A percentile compares a stretch with the other conserved stretches of the same genome.
Conservation (phyloP, 2,888 invertebrate genomes). For the Morpho helenor region DNA sequence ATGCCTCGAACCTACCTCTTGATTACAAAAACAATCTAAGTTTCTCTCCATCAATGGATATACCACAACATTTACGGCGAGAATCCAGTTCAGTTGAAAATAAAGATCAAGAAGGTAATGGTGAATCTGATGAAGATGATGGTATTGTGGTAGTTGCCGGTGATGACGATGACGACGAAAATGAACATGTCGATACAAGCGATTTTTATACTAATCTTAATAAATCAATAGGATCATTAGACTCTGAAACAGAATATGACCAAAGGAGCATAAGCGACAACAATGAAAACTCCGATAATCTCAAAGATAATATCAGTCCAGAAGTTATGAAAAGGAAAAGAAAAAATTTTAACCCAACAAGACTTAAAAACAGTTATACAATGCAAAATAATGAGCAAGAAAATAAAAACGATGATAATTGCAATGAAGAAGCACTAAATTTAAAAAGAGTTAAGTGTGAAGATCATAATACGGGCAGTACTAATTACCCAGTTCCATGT, state of each 20-base stretch:
- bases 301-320: conserved; percentile 71
- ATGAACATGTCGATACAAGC: conserved; percentile 73
- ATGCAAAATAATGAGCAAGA: conserved; percentile 38
- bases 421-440: conserved; percentile 49
- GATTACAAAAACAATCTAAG: conserved; percentile 72
- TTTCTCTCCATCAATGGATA: conserved; percentile 51
- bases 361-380: conserved; percentile 79
- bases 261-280: conserved; percentile 66
- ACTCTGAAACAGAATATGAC: conserved; percentile 68
- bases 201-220: conserved; percentile 65
- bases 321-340: conserved; percentile 89
- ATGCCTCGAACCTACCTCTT: conserved; percentile 62
- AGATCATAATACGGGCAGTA: conserved; percentile 32
- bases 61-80: conserved; percentile 56
- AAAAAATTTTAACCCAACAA: conserved; percentile 92
- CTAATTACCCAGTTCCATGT: conserved; percentile 23
- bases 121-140: conserved; percentile 85
- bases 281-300: conserved; percentile 52
- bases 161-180: conserved; percentile 86
- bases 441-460: conserved; percentile 63
- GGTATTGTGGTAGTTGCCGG: conserved; percentile 90
- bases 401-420: conserved; percentile 40
- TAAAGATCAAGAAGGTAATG: conserved; percentile 81
- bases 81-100: conserved; percentile 65
- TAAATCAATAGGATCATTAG: conserved; percentile 60